Evolutionary conservation across 2,113 vertebrate species (phyloP).

Genomic region (Aspiorhynchus laticeps): DNA sequence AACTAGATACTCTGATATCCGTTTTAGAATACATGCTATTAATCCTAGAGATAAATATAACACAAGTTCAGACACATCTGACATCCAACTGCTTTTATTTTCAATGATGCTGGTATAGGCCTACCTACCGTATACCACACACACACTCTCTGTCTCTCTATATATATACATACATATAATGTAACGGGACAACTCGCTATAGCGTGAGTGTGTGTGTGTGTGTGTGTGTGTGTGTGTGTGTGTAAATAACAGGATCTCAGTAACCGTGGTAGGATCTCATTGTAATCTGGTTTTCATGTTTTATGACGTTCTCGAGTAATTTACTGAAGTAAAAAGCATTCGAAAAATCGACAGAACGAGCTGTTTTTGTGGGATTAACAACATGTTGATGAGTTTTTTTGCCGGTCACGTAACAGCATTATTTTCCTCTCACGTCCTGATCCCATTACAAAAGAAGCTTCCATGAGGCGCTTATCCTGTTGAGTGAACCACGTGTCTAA

Average conservation of each 20-base stretch:
- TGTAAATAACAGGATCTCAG: too few species aligned
- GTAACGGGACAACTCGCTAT: too few species aligned
- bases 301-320: background rate
- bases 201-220: too few species aligned
- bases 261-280: too few species aligned
- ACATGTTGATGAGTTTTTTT: constrained; percentile 5
- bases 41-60: background rate
- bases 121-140: too few species aligned
- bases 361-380: constrained; percentile 5
- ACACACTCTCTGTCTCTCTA: too few species aligned
- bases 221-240: too few species aligned
- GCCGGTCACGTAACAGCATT: constrained; percentile 29
- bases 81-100: too few species aligned
- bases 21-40: background rate
- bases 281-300: background rate
- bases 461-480: constrained; percentile 7
- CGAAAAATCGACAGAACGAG: background rate
- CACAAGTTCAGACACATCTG: too few species aligned
- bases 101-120: too few species aligned
- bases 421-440: constrained; percentile 20
- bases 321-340: background rate
- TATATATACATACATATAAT: too few species aligned
- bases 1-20: background rate
- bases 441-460: constrained; percentile 35
- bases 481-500: constrained; percentile 23